Base-by-base conservation (phyloP, 2,113 vertebrate genomes). In the Toxotes chatareus region DNA sequence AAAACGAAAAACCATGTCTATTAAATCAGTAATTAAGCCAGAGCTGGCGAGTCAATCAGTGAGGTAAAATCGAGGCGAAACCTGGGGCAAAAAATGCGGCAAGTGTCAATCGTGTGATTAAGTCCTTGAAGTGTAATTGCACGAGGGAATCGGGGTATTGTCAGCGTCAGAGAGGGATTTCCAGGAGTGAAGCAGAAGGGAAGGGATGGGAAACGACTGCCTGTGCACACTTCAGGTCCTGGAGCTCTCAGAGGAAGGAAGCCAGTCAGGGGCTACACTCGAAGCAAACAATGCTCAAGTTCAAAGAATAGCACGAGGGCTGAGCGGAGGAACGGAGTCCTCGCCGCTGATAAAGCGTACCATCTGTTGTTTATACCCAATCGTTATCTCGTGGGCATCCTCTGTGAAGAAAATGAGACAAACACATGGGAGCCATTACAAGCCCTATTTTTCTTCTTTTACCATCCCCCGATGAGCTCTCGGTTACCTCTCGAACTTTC, bases 331-430 rank as follows among this genome's bases (percentile, higher is more conserved):
- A 80, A 80, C n/a, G 0, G 69, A 79, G 81, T 47, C 77, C 77
- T 61, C 2, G 53, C 65, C 13, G 42, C 42, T 61, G 76, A 85
- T 83, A 82, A 83, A 86, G 53, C 7, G 1, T 3, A 85, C 85
- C 91, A 89, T 88, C 85, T 90, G 89, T 84, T 91, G 89, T 91
- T 90, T 82, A 61, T 49, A 73, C 46, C 55, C 61, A 56, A 5
- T 2, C 19, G 9, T 31, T 77, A 73, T 77, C 86, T 89, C 53
- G 13, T 51, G 76, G 86, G 69, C 83, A 78, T 88, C 70, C 70
- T 88, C 86, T 76, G 82, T 59, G 76, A 87, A 83, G 80, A 85
- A 80, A 86, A 78, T 71, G 67, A 83, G 79, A 63, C 63, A 34
- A 82, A 73, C 56, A 77, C 83, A 57, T 19, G 61, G 73, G 49